A percentile compares a stretch with the other conserved stretches of the same genome.
Conservation (phyloP, 1,140 invertebrate genomes). For the Pseudomyrmex pallidus region DNA sequence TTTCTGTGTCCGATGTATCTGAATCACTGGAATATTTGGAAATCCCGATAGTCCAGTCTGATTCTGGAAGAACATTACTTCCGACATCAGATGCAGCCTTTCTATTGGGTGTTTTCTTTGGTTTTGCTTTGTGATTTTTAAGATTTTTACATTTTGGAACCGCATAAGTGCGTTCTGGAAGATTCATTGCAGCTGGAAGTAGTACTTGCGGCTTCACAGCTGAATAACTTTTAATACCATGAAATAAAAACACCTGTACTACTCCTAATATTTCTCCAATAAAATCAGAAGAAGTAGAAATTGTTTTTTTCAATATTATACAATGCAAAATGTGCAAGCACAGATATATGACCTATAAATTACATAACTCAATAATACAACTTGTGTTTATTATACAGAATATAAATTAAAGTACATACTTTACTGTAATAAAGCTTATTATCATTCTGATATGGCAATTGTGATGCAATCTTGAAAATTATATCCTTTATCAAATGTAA, state of each 20-base stretch:
- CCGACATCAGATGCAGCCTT: slow-evolving; percentile 68
- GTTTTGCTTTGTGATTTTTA: slow-evolving; percentile 80
- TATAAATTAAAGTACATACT: slow-evolving; percentile 71
- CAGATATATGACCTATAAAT: slow-evolving; percentile 73
- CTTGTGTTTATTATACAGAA: neutral
- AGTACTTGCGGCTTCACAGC: slow-evolving; percentile 81
- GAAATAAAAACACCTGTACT: slow-evolving; percentile 85
- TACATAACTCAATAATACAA: slow-evolving; percentile 22
- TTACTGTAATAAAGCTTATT: slow-evolving; percentile 77
- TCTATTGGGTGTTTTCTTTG: slow-evolving; percentile 71
- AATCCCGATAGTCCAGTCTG: slow-evolving; percentile 48
- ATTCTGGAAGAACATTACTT: slow-evolving; percentile 62
- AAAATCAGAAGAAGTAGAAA: slow-evolving; percentile 66
- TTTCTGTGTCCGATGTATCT: slow-evolving; percentile 85
- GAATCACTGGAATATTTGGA: slow-evolving; percentile 85
- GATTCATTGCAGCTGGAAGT: slow-evolving; percentile 85
- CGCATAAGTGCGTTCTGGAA: slow-evolving; percentile 82
- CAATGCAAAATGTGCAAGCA: slow-evolving; percentile 77
- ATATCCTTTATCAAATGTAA: slow-evolving; percentile 73
- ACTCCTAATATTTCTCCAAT: slow-evolving; percentile 86
- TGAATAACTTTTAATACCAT: slow-evolving; percentile 81
- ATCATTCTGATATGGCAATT: slow-evolving; percentile 64
- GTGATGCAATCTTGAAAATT: slow-evolving; percentile 71
- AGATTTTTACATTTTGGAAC: slow-evolving; percentile 80
- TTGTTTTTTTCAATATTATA: slow-evolving; percentile 67